A percentile compares a stretch with the other conserved stretches of the same genome.
Conservation (phyloP, 2,888 invertebrate genomes). For the Drosophila subsilvestris region DNA sequence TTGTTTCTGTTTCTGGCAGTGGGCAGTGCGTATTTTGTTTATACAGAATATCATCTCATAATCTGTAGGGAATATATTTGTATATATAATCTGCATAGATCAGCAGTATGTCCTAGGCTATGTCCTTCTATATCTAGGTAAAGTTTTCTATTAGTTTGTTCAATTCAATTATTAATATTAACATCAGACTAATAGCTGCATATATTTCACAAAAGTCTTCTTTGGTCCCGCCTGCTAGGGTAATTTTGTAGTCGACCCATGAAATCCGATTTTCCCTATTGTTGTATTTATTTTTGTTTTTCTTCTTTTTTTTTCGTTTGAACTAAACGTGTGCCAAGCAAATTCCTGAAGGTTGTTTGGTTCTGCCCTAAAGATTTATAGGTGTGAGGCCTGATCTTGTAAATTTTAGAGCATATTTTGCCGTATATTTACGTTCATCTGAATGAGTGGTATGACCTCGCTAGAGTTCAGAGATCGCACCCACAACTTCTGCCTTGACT, state of each 20-base stretch:
- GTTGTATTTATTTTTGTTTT: slow-evolving; percentile 18
- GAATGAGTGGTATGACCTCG: slow-evolving; percentile 49
- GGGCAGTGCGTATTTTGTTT: background rate
- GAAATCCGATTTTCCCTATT: background rate
- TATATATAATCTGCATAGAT: background rate
- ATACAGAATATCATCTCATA: no score
- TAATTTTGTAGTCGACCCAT: background rate
- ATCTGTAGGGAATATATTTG: no score
- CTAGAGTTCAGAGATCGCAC: slow-evolving; percentile 57
- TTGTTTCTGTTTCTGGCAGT: no score
- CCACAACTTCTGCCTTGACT: slow-evolving; percentile 17
- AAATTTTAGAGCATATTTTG: slow-evolving; percentile 50
- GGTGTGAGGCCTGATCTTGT: slow-evolving; percentile 31
- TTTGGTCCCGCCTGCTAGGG: background rate
- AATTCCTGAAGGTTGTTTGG: slow-evolving; percentile 30
- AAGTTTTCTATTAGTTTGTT: background rate
- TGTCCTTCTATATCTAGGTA: background rate
- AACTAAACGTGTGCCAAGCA: slow-evolving; percentile 66
- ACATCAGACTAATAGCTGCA: no score
- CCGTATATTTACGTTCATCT: slow-evolving; percentile 28
- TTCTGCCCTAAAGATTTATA: slow-evolving; percentile 34
- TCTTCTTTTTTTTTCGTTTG: slow-evolving; percentile 2
- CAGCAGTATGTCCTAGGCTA: background rate
- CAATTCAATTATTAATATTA: background rate
- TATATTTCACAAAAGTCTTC: background rate